Evolutionary conservation across 2,113 vertebrate species (phyloP), one percentile per base, ranked within the genome.

Genomic region (Clarias batrachus): DNA sequence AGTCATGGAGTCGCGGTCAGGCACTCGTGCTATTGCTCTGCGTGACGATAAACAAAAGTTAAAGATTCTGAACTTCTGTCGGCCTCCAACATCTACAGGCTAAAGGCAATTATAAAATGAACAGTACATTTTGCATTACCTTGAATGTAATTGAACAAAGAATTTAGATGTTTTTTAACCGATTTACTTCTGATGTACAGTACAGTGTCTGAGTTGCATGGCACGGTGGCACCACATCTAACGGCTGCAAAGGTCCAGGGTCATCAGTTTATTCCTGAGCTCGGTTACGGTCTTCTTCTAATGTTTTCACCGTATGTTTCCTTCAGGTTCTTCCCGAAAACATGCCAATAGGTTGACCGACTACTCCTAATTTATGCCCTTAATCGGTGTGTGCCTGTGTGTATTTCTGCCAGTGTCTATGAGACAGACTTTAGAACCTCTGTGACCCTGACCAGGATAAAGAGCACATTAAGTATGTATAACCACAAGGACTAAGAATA

Each of bases 1-100:
- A 77, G 82, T 89, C 85, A 85, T 71, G 59, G 1, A 77, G 82
- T 89, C 85, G 82, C 62, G 59, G 1, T 37, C 68, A 66, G 77
- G 54, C 80, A 30, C 56, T 79, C 65, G 17, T 27, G 57, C 11
- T 68, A 30, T 21, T 70, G 63, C 30, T 56, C n/a, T 57, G 73
- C 60, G 63, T 12, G 21, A 48, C 30, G 63, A 33, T 30, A 37
- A 56, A 52, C 63, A 81, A 80, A 60, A 52, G 48, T 63, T 13
- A 56, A n/a, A 71, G 48, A 37, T 52, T 86, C 27, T 78, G 71
- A 76, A 52, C 37, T 19, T 54, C 52, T 54, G 3, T 30, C 9
- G 37, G 71, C 23, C 71, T 52, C 23, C 37, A 4, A 13, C 14
- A 1, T 77, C 10, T 52, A 2, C 23, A 63, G 30, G 56, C 33